Base-by-base conservation (phyloP, 2,888 invertebrate genomes). In the Zaprionus bogoriensis region DNA sequence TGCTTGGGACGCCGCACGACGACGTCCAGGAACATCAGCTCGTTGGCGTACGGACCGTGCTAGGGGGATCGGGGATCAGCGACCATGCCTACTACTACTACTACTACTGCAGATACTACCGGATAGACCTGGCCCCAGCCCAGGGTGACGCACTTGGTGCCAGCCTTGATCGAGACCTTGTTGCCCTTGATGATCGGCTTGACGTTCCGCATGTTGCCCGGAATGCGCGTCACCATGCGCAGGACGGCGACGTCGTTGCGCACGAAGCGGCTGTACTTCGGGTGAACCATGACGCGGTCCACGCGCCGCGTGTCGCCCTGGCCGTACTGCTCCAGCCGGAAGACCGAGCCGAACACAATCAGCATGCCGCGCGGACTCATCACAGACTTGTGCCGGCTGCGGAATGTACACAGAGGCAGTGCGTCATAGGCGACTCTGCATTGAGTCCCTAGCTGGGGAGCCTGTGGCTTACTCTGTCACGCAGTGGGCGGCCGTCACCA, bases 91-190 rank as follows among this genome's bases (percentile, higher is more conserved):
- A n/a, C n/a, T n/a, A n/a, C n/a, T n/a, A n/a, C n/a, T n/a, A n/a
- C n/a, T n/a, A n/a, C n/a, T n/a, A n/a, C n/a, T n/a, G n/a, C n/a
- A n/a, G n/a, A n/a, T 36, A 9, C 9, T 68, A 79, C 79, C 65
- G 41, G 60, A 52, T 83, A 80, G 0, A 83, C 6, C 57, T 80
- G 80, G 3, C 80, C 80, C 80, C 80, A 80, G 14, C 80, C 84
- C 20, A 80, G 30, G 9, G 84, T 81, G 2, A 55, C 0, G 12
- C 80, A 80, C 0, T 2, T 2, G 25, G 30, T 20, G 1, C 65
- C 74, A 0, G 0, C 0, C 1, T 2, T 0, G 0, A 61, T 0
- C 0, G 12, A 2, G 1, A 38, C 0, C 0, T 2, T 3, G 0
- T 22, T 46, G 7, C 52, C 62, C 10, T 48, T 20, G 0, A 20